Evolutionary conservation across 2,797 vertebrate species (phyloP).

Genomic region (Channa striata): DNA sequence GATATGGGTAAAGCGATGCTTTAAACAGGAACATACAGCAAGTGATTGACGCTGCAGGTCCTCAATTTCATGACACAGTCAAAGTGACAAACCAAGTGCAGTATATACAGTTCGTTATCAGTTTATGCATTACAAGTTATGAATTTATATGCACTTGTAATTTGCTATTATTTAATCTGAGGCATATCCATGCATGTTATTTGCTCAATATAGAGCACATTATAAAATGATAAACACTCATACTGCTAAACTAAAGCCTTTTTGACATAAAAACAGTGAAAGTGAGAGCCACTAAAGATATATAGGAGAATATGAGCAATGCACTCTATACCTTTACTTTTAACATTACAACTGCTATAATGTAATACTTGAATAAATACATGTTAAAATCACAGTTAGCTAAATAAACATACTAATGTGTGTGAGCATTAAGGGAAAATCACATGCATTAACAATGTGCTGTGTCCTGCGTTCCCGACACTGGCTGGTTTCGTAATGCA

Average conservation of each 20-base stretch:
- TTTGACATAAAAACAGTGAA: constrained; percentile 23
- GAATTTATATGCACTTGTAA: constrained; percentile 13
- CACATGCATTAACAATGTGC: too few species aligned
- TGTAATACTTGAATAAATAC: too few species aligned
- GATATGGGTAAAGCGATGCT: neutral
- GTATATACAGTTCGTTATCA: too few species aligned
- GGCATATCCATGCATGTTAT: constrained; percentile 15
- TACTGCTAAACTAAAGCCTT: constrained; percentile 30
- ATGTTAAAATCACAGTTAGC: too few species aligned
- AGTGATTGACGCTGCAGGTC: neutral
- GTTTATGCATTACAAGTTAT: too few species aligned
- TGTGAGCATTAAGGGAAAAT: too few species aligned
- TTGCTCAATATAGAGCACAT: constrained; percentile 26
- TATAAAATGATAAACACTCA: constrained; percentile 45
- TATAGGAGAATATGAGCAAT: constrained; percentile 16
- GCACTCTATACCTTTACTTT: constrained; percentile 7
- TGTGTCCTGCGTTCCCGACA: too few species aligned
- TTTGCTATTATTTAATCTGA: constrained; percentile 18
- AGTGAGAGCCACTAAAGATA: constrained; percentile 21
- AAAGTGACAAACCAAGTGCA: neutral
- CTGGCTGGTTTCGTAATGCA: too few species aligned
- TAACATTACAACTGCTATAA: too few species aligned
- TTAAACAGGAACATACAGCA: neutral
- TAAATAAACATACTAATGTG: too few species aligned
- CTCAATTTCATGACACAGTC: neutral